Evolutionary conservation across 2,113 vertebrate species (phyloP).

Genomic region (Leucoraja erinaceus): DNA sequence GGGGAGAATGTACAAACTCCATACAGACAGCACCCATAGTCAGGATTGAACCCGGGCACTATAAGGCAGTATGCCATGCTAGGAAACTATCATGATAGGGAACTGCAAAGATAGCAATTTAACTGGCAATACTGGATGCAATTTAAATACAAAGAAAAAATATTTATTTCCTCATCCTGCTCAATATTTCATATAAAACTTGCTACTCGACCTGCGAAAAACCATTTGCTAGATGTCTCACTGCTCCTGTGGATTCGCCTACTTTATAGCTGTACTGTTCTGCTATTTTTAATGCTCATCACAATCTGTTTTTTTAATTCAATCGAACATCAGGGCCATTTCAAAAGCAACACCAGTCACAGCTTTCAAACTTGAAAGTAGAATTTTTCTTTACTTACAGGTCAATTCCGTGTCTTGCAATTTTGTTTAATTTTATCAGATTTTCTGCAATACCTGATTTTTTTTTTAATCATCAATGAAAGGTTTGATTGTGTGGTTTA

Average conservation of each 20-base stretch:
- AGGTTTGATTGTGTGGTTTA: background rate
- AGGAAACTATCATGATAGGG: background rate
- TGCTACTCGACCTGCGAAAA: background rate
- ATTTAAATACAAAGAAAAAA: background rate
- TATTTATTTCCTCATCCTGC: background rate
- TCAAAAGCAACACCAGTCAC: background rate
- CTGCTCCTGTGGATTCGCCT: background rate
- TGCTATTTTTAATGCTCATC: background rate
- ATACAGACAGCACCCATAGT: too few relatives aligned
- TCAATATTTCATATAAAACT: background rate
- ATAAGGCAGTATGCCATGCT: too few relatives aligned
- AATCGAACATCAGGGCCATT: background rate
- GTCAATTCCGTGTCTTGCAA: background rate
- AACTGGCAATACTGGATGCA: background rate
- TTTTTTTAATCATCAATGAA: background rate
- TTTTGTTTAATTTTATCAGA: background rate
- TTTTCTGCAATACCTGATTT: background rate
- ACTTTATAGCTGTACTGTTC: background rate
- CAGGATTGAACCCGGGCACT: too few relatives aligned
- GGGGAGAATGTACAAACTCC: too few relatives aligned
- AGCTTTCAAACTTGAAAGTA: conserved; percentile 18
- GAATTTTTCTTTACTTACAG: background rate
- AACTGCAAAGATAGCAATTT: background rate
- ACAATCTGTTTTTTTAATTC: background rate
- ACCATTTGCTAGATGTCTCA: background rate